Conservation (phyloP, 2,888 invertebrate species). For the Drosophila heteroneura region DNA sequence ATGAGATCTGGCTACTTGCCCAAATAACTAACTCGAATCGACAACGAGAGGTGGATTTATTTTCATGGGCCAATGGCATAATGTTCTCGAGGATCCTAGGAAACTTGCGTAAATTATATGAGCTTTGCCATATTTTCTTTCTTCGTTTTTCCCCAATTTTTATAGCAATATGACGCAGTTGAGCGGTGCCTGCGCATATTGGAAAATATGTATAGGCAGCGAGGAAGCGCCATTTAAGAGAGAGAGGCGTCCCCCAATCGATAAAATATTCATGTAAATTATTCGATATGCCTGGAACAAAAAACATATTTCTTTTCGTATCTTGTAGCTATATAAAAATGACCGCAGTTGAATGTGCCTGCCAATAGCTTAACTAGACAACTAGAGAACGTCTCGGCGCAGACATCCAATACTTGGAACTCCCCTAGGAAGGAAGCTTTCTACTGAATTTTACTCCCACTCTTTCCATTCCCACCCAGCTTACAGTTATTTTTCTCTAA, state of each 20-base stretch:
- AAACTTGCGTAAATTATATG: constrained; percentile 43
- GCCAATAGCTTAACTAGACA: constrained; percentile 43
- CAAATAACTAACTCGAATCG: constrained; percentile 5
- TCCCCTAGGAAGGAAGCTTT: constrained; percentile 32
- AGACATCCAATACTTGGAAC: constrained; percentile 26
- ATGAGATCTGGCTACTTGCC: constrained; percentile 20
- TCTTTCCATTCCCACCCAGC: constrained; percentile 13
- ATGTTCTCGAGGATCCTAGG: constrained; percentile 28
- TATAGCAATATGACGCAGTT: constrained; percentile 78
- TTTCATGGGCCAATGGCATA: constrained; percentile 18
- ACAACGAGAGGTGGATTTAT: constrained; percentile 18
- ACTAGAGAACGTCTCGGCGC: constrained; percentile 18
- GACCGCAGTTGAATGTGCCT: constrained; percentile 71
- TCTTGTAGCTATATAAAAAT: constrained; percentile 56
- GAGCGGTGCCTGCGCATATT: constrained; percentile 74
- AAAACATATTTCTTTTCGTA: constrained; percentile 55
- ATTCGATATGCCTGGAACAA: constrained; percentile 44
- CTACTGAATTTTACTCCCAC: constrained; percentile 23
- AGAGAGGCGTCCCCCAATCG: constrained; percentile 7
- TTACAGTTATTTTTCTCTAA: constrained; percentile 28
- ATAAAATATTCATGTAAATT: constrained; percentile 43
- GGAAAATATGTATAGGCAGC: constrained; percentile 29
- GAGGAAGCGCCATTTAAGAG: constrained; percentile 23
- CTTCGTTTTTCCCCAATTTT: constrained; percentile 34
- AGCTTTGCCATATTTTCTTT: constrained; percentile 38